These are phyloP conservation scores for Drosophila kanapiae DNA, from an alignment of 1,140 invertebrate genomes.

Conservation along the genomic window DNA sequence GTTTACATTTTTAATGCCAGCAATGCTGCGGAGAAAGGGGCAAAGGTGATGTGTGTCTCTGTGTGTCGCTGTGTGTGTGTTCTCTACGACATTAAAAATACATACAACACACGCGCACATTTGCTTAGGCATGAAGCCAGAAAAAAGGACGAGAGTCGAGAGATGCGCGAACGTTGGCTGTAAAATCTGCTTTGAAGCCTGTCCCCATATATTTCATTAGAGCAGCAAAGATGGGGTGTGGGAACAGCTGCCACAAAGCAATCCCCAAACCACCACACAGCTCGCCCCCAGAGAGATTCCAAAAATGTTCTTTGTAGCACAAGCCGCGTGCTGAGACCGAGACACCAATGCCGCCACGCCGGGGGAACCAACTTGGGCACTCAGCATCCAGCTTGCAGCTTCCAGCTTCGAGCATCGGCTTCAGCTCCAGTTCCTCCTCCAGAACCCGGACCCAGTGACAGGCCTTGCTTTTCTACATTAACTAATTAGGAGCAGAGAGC, in stretches of 20 bases:
- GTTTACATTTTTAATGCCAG: slow-evolving; percentile 77
- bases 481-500: slow-evolving; percentile 66
- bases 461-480: slow-evolving; percentile 63
- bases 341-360: slow-evolving; percentile 18
- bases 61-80: slow-evolving; percentile 1
- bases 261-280: no score
- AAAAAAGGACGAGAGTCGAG: not conserved
- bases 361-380: slow-evolving; percentile 21
- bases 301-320: slow-evolving; percentile 48
- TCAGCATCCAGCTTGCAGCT: not conserved
- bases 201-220: slow-evolving; percentile 61
- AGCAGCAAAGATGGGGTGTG: not conserved
- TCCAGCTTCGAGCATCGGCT: not conserved
- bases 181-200: slow-evolving; percentile 66
- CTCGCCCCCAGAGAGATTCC: slow-evolving; percentile 19
- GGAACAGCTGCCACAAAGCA: slow-evolving; percentile 37
- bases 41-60: not conserved
- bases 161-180: slow-evolving; percentile 2
- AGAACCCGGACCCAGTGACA: slow-evolving; percentile 34
- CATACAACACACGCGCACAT: slow-evolving; percentile 53
- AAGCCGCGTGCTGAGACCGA: slow-evolving; percentile 44
- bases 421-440: not conserved
- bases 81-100: slow-evolving; percentile 60
- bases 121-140: slow-evolving; percentile 29
- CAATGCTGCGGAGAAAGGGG: not conserved